phyloP scores from a whole-genome alignment of 2,113 vertebrate species.

The Corythornis cristatus region DNA sequence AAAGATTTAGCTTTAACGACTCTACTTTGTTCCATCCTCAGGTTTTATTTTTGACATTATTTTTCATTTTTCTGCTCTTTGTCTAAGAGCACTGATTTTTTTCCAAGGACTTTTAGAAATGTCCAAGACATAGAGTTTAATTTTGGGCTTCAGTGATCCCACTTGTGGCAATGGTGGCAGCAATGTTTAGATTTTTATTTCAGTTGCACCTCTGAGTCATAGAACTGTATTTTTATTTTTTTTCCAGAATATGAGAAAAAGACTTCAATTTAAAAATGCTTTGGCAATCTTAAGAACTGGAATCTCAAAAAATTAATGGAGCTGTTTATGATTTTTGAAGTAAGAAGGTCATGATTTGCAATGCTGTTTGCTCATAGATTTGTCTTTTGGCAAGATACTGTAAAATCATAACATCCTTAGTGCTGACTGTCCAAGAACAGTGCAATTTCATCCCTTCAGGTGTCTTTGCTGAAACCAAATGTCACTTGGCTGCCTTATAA shows the following conservation, averaged over 20 bases:
- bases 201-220: conserved; percentile 34
- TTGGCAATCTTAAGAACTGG: neutral
- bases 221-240: neutral
- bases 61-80: neutral
- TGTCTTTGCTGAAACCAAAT: conserved; percentile 34
- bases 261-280: neutral
- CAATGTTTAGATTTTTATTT: conserved; percentile 36
- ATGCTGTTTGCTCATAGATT: neutral
- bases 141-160: neutral
- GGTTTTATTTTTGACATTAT: neutral
- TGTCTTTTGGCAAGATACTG: conserved; percentile 8
- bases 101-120: neutral
- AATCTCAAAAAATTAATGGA: neutral
- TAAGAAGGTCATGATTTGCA: neutral
- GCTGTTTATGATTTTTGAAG: neutral
- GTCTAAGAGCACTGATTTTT: neutral
- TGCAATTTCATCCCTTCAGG: conserved; percentile 44
- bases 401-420: neutral
- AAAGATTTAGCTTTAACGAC: neutral
- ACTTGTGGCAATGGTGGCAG: neutral
- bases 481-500: conserved; percentile 22
- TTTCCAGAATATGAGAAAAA: neutral
- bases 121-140: neutral
- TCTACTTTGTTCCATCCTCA: neutral
- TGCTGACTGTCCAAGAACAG: neutral